Evolutionary conservation across 37 sponge, comb jelly and placozoan genomes (phyloP), one percentile per base, ranked within the genome.

Genomic region (Chondrosia reniformis): DNA sequence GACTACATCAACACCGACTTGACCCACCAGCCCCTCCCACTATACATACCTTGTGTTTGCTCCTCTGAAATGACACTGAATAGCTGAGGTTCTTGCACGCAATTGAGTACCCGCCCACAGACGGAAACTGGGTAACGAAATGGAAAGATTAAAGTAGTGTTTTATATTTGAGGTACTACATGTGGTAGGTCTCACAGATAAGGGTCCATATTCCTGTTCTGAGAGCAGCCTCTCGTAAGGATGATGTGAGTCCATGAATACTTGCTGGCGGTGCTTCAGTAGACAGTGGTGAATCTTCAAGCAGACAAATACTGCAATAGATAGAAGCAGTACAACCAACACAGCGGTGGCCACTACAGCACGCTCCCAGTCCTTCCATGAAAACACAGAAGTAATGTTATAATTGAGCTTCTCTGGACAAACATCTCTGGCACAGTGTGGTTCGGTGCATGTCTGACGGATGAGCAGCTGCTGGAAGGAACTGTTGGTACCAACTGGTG

Each of bases 51-150:
- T 64, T 64, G 34, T 64, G 66, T 36, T 64, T 64, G 34, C 33
- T 64, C 19, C 66, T n/a, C 66, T 64, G 66, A 13, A 34, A 64
- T 17, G 31, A 33, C 12, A 76, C 39, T 34, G 76, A 76, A 54
- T 76, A 76, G 24, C 55, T 32, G 22, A 76, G 34, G 55, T 76
- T 76, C 31, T 25, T 52, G 55, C 76, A 76, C 1, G 58, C 56
- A 52, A 76, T 46, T 34, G 76, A 76, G 66, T 64, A 64, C 19
- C 66, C 66, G 34, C 66, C 66, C 25, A 64, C 66, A n/a, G n/a
- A n/a, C n/a, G n/a, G n/a, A n/a, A n/a, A n/a, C n/a, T n/a, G n/a
- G n/a, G n/a, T n/a, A n/a, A n/a, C n/a, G n/a, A n/a, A n/a, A n/a
- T n/a, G n/a, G n/a, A n/a, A n/a, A n/a, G n/a, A n/a, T n/a, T n/a